These are phyloP conservation scores for Griposia aprilina DNA, from an alignment of 2,888 invertebrate species.

Conservation along the genomic window DNA sequence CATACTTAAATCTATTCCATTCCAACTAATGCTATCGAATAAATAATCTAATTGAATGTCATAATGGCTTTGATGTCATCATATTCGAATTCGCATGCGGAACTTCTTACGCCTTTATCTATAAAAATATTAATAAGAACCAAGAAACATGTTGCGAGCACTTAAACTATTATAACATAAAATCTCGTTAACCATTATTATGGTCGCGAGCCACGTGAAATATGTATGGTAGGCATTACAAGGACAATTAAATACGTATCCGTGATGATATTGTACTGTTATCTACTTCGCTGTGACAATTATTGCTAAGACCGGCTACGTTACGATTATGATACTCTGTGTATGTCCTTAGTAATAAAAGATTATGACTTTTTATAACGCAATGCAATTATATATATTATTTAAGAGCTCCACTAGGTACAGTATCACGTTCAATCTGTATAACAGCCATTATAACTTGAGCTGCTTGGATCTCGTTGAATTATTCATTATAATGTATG, in stretches of 20 bases:
- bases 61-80: conserved; percentile 24
- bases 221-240: conserved; percentile 54
- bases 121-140: conserved; percentile 21
- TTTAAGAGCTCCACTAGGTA: conserved; percentile 28
- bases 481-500: conserved; percentile 23
- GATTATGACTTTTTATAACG: conserved; percentile 52
- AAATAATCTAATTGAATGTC: conserved; percentile 35
- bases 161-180: conserved; percentile 43
- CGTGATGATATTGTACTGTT: conserved; percentile 55
- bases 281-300: conserved; percentile 54
- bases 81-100: conserved; percentile 25
- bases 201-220: conserved; percentile 32
- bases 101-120: conserved; percentile 4
- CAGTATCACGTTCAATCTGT: conserved; percentile 20
- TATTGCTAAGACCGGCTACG: conserved; percentile 49
- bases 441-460: conserved; percentile 32
- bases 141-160: conserved; percentile 16
- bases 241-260: conserved; percentile 54
- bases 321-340: conserved; percentile 41
- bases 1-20: conserved; percentile 42
- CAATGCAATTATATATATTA: conserved; percentile 44
- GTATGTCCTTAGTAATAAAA: conserved; percentile 43
- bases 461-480: conserved; percentile 31
- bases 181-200: conserved; percentile 40
- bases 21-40: conserved; percentile 25